Percentiles rank a stretch among this genome's conserved stretches.
Evolutionary conservation across 2,797 vertebrate genomes (phyloP).

Genomic region (Intellagama lesueurii): DNA sequence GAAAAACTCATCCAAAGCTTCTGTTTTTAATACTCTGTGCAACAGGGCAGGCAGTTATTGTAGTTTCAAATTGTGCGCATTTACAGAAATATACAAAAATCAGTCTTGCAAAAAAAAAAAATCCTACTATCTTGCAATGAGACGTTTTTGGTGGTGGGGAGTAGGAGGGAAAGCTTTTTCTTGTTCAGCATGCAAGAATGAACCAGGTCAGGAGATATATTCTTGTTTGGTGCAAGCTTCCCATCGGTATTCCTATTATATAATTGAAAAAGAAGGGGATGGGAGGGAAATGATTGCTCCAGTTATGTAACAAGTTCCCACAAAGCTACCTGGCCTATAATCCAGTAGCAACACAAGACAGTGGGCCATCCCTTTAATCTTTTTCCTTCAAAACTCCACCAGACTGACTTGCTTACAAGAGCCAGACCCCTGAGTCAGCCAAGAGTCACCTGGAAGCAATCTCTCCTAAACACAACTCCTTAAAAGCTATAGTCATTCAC

Average conservation of each 20-base stretch:
- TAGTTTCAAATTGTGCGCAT: too few relatives aligned
- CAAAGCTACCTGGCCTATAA: conserved; percentile 21
- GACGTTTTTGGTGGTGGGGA: too few relatives aligned
- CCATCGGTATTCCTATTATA: conserved; percentile 27
- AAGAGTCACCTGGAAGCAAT: conserved; percentile 89
- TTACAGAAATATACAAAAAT: too few relatives aligned
- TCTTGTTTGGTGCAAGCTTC: conserved; percentile 8
- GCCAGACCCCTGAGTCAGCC: background rate
- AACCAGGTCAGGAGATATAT: too few relatives aligned
- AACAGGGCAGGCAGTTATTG: too few relatives aligned
- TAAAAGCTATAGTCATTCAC: conserved; percentile 84
- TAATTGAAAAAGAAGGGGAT: conserved; percentile 7
- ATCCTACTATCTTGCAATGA: too few relatives aligned
- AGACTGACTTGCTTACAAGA: conserved; percentile 5
- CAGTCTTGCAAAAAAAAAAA: too few relatives aligned
- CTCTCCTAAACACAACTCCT: conserved; percentile 83
- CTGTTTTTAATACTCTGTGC: too few relatives aligned
- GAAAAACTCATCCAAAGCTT: too few relatives aligned
- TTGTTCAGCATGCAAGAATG: too few relatives aligned
- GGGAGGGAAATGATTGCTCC: background rate
- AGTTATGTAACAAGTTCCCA: conserved; percentile 43
- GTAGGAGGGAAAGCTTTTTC: too few relatives aligned
- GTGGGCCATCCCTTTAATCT: conserved; percentile 21
- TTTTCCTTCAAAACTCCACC: conserved; percentile 6
- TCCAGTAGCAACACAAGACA: background rate